These are phyloP conservation scores for Neria commutata DNA, from an alignment of 2,888 invertebrate species.

Conservation along the genomic window DNA sequence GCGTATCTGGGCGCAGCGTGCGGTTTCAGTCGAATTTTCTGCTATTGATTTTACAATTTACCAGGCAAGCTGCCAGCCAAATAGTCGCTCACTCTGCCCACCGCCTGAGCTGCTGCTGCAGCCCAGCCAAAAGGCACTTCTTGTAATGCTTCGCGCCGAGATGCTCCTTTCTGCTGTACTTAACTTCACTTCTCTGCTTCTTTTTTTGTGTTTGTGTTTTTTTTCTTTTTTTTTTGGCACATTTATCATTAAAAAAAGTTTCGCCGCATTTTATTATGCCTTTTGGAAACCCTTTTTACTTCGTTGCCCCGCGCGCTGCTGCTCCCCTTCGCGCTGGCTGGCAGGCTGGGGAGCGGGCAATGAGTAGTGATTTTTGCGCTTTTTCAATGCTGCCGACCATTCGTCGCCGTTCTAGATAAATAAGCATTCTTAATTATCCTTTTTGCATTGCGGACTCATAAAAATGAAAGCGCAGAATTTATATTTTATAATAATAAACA, in stretches of 20 bases:
- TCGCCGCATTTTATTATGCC: constrained; percentile 16
- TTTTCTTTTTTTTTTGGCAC: neutral
- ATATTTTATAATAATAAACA: constrained; percentile 50
- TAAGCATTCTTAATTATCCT: constrained; percentile 60
- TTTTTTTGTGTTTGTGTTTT: constrained; percentile 29
- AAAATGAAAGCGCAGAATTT: constrained; percentile 17
- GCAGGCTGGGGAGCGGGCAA: neutral
- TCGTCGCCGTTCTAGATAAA: constrained; percentile 60
- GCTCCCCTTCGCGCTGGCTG: constrained; percentile 6
- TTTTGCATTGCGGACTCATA: constrained; percentile 32
- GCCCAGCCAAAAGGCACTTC: constrained; percentile 7
- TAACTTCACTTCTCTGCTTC: neutral
- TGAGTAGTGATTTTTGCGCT: constrained; percentile 12
- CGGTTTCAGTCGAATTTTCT: constrained; percentile 13
- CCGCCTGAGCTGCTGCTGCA: no score
- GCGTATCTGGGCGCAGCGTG: neutral
- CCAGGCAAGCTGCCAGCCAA: constrained; percentile 2
- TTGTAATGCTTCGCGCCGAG: neutral
- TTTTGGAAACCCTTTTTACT: constrained; percentile 8
- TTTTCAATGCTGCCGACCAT: constrained; percentile 35
- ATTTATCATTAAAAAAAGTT: constrained; percentile 22
- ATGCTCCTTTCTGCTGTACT: no score
- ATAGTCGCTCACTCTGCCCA: neutral
- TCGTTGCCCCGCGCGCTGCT: constrained; percentile 10
- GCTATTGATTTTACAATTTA: constrained; percentile 40